Base-by-base conservation (phyloP, 2,113 vertebrate species). In the Maccullochella peelii region DNA sequence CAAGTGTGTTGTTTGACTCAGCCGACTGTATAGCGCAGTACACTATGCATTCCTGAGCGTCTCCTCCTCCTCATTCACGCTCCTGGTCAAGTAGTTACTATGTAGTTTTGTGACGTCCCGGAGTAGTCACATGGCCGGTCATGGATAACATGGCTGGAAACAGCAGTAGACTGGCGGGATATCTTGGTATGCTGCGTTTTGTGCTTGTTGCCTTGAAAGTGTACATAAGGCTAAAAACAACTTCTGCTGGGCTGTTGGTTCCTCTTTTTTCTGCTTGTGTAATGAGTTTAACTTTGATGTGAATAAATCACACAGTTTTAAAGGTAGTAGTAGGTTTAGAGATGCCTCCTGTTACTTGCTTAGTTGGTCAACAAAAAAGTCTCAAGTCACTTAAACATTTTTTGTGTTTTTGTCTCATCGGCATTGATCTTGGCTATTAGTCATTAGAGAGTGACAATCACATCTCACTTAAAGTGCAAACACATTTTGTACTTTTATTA, bases 121-220 rank as follows among this genome's bases (percentile, higher is more conserved):
- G 70, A 66, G 69, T 83, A 54, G 77, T 92, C 92, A 91, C 92
- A 88, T 89, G 92, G 57, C 68, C 74, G 76, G 27, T 88, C 88
- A 91, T 76, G 72, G 84, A 84, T 85, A 73, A 90, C 82, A 83
- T 77, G 49, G 65, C 50, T 61, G 80, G 62, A 50, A 72, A 42
- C 55, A 49, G 66, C 18, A 57, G 7, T 21, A 74, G 33, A 50
- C 47, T 27, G 52, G 44, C 33, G 20, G 68, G 42, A 78, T 42
- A 52, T 52, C 65, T 84, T 84, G 77, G 18, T 62, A 57, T 59
- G 75, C 44, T 70, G 55, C 1, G 9, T 78, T 70, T 38, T 65
- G 12, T 27, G 5, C 49, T 73, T 70, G 58, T 25, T 68, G 49
- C 15, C 52, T 71, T 54, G 12, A 71, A 77, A n/a, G 61, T 70